Evolutionary conservation across 2,888 invertebrate genomes (phyloP).

Genomic region (Eristalinus aeneus): DNA sequence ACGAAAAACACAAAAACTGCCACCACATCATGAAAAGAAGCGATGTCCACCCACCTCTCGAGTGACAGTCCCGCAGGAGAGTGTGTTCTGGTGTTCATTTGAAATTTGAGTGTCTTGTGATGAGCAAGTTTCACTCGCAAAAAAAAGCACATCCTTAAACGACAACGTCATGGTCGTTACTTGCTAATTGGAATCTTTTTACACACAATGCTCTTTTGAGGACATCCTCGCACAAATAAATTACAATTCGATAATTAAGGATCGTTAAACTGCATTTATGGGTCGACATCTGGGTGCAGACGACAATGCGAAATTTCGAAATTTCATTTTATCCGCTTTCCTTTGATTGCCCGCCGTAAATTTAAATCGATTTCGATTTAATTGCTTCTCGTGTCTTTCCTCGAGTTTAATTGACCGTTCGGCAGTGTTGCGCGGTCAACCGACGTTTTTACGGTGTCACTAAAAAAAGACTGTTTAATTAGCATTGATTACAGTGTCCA

Average conservation of each 20-base stretch:
- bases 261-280: constrained; percentile 31
- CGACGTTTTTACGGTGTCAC: background rate
- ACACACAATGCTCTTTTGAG: background rate
- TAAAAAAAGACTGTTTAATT: background rate
- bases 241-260: constrained; percentile 19
- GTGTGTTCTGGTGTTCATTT: background rate
- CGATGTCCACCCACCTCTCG: background rate
- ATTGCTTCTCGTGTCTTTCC: background rate
- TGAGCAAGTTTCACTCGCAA: background rate
- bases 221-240: background rate
- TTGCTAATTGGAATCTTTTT: constrained; percentile 14
- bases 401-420: background rate
- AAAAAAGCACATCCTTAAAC: constrained; percentile 3
- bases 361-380: constrained; percentile 16
- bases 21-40: background rate
- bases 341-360: background rate
- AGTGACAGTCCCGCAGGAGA: background rate
- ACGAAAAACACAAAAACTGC: background rate
- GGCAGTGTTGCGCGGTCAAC: background rate
- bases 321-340: background rate
- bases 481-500: background rate
- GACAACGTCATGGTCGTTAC: background rate
- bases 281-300: background rate
- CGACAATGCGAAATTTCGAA: background rate
- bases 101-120: constrained; percentile 21